Evolutionary conservation across 2,888 invertebrate genomes (phyloP).

Genomic region (Eucriotettix oculatus): DNA sequence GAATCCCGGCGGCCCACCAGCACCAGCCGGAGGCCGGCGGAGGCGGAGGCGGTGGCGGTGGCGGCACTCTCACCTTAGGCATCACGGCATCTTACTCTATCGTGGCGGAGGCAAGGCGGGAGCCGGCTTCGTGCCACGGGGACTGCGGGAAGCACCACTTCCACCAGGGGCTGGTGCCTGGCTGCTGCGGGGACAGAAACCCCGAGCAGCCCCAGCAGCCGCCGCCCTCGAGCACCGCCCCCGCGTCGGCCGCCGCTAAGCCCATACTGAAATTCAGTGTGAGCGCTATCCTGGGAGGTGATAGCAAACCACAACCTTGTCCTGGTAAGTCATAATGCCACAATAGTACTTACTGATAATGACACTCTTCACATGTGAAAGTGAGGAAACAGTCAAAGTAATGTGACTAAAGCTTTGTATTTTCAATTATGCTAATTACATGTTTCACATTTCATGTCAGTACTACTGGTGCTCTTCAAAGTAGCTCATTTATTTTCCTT

Average conservation of each 20-base stretch:
- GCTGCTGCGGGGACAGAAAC: conserved; percentile 7
- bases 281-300: conserved; percentile 68
- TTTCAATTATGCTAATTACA: too few relatives aligned
- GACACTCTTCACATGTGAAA: too few relatives aligned
- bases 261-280: conserved; percentile 84
- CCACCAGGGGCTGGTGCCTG: conserved; percentile 2
- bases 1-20: neutral
- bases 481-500: too few relatives aligned
- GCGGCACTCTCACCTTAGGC: conserved; percentile 9
- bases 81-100: conserved; percentile 12
- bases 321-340: conserved; percentile 11
- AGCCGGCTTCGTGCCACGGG: conserved; percentile 1
- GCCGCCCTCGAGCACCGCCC: neutral
- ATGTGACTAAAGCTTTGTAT: too few relatives aligned
- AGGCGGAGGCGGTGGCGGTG: neutral
- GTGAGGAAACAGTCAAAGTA: too few relatives aligned
- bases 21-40: neutral
- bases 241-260: conserved; percentile 29
- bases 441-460: too few relatives aligned
- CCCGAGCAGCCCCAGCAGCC: neutral
- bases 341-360: too few relatives aligned
- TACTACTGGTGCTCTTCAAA: too few relatives aligned
- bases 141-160: conserved; percentile 1
- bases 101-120: conserved; percentile 9
- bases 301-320: conserved; percentile 21